These are phyloP conservation scores for Callinectes sapidus DNA, from an alignment of 2,888 invertebrate species.

Conservation along the genomic window DNA sequence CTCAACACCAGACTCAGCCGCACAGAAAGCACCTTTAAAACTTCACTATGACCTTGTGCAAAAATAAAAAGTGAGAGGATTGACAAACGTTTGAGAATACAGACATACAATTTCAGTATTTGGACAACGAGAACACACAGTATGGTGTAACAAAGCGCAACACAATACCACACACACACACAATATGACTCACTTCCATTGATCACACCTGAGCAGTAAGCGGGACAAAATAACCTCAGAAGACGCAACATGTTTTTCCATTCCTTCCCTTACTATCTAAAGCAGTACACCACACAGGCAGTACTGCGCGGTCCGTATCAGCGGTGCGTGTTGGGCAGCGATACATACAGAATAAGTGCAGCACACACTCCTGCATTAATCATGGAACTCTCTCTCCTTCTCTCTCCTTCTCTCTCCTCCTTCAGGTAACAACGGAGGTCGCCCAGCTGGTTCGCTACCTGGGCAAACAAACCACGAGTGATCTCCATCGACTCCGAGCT, in stretches of 20 bases:
- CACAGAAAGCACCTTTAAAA: too few relatives aligned
- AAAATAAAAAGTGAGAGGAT: too few relatives aligned
- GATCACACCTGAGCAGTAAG: neutral
- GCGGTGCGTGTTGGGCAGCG: neutral
- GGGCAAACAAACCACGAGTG: constrained; percentile 63
- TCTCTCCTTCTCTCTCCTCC: too few relatives aligned
- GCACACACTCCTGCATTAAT: neutral
- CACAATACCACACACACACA: neutral
- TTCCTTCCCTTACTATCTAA: neutral
- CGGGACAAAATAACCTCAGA: too few relatives aligned
- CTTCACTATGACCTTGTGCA: too few relatives aligned
- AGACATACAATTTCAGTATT: too few relatives aligned
- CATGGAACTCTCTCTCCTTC: neutral
- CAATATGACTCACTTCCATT: neutral
- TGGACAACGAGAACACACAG: too few relatives aligned
- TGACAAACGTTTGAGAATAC: too few relatives aligned
- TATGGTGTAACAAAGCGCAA: too few relatives aligned
- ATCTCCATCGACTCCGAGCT: constrained; percentile 74
- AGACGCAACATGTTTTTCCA: neutral
- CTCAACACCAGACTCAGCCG: too few relatives aligned
- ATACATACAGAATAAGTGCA: neutral
- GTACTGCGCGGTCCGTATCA: neutral
- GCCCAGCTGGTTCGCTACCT: constrained; percentile 55
- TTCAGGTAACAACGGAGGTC: constrained; percentile 52
- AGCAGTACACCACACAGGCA: neutral